phyloP scores from a whole-genome alignment of 2,113 vertebrate genomes.

The Chionis minor region DNA sequence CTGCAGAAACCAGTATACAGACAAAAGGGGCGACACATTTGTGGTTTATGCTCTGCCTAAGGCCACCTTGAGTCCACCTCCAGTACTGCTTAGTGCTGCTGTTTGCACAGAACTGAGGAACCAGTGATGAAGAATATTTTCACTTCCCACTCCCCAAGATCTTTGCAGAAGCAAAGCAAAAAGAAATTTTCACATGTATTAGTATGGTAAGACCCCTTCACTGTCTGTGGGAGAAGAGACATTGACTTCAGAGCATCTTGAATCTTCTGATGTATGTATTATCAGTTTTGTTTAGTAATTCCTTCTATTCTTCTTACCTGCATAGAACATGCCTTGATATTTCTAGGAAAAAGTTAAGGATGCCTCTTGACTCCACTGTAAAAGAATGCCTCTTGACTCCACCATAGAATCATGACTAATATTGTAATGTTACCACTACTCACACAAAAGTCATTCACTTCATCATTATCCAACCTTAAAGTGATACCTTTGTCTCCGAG shows the following conservation, averaged over 20 bases:
- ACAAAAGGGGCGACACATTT: neutral
- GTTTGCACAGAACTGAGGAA: neutral
- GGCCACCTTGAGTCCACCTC: neutral
- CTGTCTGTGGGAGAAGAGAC: neutral
- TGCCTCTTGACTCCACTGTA: neutral
- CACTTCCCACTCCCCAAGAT: neutral
- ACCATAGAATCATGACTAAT: neutral
- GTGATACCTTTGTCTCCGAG: neutral
- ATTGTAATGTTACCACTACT: neutral
- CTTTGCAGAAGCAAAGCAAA: neutral
- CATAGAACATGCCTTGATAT: neutral
- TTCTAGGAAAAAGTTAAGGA: neutral
- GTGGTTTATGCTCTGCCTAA: neutral
- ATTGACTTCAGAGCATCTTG: neutral
- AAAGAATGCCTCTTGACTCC: neutral
- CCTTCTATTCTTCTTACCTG: neutral
- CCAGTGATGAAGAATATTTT: neutral
- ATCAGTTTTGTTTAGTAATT: neutral
- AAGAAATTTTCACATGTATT: neutral
- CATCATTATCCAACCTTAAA: neutral
- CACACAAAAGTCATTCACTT: neutral
- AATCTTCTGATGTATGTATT: neutral
- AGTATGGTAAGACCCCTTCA: neutral
- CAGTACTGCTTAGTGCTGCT: neutral
- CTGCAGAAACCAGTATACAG: neutral